phyloP scores from a whole-genome alignment of 2,888 invertebrate species.

The Ypsolopha scabrella region DNA sequence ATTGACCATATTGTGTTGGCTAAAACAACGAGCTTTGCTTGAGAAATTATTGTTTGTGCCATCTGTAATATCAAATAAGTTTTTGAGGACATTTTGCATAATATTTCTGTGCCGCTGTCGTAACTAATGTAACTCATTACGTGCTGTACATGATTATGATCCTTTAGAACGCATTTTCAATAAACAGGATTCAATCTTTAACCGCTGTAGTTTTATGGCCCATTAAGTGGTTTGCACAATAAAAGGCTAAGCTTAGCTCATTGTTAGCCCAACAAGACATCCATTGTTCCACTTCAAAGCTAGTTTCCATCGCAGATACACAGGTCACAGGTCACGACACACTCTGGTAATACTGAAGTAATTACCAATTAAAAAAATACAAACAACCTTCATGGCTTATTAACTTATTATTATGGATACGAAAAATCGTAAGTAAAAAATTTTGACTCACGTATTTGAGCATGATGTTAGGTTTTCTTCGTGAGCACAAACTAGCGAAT shows the following conservation, averaged over 20 bases:
- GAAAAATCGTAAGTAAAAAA: slow-evolving; percentile 14
- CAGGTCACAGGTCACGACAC: slow-evolving; percentile 27
- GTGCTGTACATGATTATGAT: too few species aligned
- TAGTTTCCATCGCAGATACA: slow-evolving; percentile 4
- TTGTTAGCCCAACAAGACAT: slow-evolving; percentile 12
- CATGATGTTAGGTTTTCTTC: slow-evolving; percentile 60
- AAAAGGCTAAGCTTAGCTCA: neutral
- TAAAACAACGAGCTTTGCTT: too few species aligned
- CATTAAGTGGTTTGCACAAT: neutral
- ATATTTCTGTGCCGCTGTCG: too few species aligned
- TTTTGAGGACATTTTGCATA: too few species aligned
- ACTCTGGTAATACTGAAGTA: slow-evolving; percentile 24
- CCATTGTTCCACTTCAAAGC: slow-evolving; percentile 18
- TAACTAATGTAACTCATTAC: too few species aligned
- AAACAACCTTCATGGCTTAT: slow-evolving; percentile 12
- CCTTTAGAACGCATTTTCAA: too few species aligned
- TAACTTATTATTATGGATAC: slow-evolving; percentile 17
- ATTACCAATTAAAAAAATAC: slow-evolving; percentile 19
- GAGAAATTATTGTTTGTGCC: too few species aligned
- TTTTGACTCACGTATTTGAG: slow-evolving; percentile 60
- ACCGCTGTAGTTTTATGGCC: neutral
- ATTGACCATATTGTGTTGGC: too few species aligned
- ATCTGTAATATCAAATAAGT: too few species aligned
- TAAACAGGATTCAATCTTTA: too few species aligned
- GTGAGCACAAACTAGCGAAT: slow-evolving; percentile 65